Evolutionary conservation across 2,797 vertebrate species (phyloP).

Genomic region (Rallus crepitans): DNA sequence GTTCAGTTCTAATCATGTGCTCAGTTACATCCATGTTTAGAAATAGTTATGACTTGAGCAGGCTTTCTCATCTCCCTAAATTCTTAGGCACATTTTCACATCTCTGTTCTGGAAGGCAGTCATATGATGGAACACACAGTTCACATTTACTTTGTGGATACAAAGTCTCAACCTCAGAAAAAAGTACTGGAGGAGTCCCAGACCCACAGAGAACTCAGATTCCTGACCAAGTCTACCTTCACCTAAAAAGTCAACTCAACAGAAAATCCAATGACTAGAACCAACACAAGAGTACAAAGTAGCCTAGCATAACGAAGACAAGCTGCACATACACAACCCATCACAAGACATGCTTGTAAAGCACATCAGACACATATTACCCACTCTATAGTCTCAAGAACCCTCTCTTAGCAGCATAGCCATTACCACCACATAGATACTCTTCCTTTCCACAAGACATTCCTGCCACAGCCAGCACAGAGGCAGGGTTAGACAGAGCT

Average conservation of each 20-base stretch:
- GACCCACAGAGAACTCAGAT: background rate
- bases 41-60: background rate
- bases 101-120: background rate
- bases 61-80: background rate
- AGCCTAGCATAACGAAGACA: background rate
- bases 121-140: accelerated
- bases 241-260: background rate
- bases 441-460: background rate
- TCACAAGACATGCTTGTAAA: background rate
- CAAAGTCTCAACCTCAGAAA: background rate
- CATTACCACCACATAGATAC: background rate
- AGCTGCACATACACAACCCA: background rate
- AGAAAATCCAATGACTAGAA: background rate
- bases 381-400: background rate
- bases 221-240: background rate
- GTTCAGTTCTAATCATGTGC: background rate
- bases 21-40: background rate
- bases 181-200: background rate
- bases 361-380: accelerated
- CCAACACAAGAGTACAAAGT: background rate
- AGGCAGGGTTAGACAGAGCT: background rate
- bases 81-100: background rate
- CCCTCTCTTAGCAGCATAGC: background rate
- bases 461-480: background rate
- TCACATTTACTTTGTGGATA: background rate